Evolutionary conservation across 2,797 vertebrate genomes (phyloP).

Genomic region (Propithecus deckenii): DNA sequence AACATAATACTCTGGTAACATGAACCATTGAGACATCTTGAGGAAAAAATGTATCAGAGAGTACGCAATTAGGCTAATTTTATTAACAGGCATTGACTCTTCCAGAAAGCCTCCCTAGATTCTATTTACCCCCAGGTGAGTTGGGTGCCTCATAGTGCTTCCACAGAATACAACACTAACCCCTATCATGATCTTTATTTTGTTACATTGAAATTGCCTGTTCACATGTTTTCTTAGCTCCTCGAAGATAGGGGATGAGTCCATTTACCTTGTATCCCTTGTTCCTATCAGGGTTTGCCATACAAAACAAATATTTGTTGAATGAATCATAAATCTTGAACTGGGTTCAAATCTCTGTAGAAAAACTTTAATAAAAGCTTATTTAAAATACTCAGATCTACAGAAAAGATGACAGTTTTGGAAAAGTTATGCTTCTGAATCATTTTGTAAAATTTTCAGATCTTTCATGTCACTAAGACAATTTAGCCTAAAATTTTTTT

Average conservation of each 20-base stretch:
- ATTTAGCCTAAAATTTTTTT: background rate
- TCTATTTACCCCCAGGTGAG: background rate
- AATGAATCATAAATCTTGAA: background rate
- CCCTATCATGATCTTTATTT: background rate
- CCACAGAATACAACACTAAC: background rate
- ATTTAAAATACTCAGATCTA: background rate
- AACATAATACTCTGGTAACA: background rate
- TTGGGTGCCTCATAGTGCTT: background rate
- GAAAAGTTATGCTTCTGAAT: slow-evolving; percentile 4
- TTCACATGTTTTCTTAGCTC: background rate
- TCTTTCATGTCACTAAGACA: background rate
- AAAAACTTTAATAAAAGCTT: background rate
- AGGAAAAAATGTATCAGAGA: background rate
- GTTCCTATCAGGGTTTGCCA: background rate
- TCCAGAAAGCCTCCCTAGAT: background rate
- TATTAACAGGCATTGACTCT: background rate
- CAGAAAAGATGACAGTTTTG: background rate
- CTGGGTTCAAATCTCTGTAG: background rate
- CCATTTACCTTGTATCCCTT: background rate
- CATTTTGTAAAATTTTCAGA: slow-evolving; percentile 3
- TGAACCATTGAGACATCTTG: background rate
- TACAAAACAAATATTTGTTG: background rate
- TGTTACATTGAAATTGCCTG: background rate
- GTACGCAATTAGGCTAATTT: background rate
- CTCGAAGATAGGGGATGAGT: background rate